phyloP scores from a whole-genome alignment of 2,797 vertebrate species.

The Syncerus caffer region DNA sequence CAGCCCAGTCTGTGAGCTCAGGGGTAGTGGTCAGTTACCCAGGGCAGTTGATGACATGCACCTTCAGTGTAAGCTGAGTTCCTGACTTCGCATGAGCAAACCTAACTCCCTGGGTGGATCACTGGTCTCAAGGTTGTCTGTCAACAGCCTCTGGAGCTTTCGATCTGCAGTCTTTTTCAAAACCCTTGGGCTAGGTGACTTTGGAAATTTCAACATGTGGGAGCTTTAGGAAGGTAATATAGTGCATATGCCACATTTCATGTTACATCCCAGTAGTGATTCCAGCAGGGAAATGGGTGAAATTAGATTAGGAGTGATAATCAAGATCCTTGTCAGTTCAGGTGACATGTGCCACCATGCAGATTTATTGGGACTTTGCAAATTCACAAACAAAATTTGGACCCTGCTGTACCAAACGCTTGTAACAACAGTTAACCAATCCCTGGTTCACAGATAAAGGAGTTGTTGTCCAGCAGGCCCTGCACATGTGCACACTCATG shows the following conservation, averaged over 20 bases:
- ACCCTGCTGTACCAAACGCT: neutral
- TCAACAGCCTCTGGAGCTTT: neutral
- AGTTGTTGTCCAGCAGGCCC: neutral
- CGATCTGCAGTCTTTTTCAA: neutral
- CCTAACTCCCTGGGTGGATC: neutral
- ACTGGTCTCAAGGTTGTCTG: neutral
- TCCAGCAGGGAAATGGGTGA: neutral
- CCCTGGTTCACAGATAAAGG: neutral
- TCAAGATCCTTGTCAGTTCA: neutral
- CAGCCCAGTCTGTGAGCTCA: neutral
- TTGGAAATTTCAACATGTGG: neutral
- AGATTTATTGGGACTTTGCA: neutral
- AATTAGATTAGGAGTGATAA: neutral
- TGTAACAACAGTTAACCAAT: neutral
- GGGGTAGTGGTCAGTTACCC: neutral
- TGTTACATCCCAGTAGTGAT: neutral
- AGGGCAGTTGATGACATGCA: neutral
- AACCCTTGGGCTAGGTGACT: neutral
- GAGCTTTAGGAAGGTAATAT: neutral
- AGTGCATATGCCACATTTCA: neutral
- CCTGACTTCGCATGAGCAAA: neutral
- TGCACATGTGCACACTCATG: accelerated
- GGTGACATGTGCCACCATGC: neutral
- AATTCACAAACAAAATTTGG: neutral
- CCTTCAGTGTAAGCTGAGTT: neutral